Percentiles rank a stretch among this genome's conserved stretches.
Conservation (phyloP, 37 sponge, comb jelly and placozoan genomes). For the Cladorhizidae sp. region DNA sequence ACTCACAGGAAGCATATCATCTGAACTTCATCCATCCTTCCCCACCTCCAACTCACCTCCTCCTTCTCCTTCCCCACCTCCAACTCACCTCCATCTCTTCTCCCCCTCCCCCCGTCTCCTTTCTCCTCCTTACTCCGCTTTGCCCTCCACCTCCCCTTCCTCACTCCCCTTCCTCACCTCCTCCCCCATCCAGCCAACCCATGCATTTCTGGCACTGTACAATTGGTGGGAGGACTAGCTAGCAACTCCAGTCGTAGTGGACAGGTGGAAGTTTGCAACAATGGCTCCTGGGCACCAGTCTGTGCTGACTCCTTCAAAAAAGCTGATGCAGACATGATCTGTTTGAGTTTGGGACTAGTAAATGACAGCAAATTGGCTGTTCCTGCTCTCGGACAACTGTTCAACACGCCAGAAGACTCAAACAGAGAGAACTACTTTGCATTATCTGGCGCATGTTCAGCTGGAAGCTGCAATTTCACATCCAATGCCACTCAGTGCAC, state of each 20-base stretch:
- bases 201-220: background rate
- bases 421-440: background rate
- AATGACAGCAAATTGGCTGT: background rate
- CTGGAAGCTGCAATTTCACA: background rate
- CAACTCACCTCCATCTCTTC: too few species aligned
- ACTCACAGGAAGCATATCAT: too few species aligned
- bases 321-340: conserved; percentile 1
- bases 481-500: background rate
- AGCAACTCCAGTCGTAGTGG: background rate
- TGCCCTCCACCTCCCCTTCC: too few species aligned
- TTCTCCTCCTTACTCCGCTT: too few species aligned
- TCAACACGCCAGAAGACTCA: background rate
- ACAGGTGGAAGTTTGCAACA: conserved; percentile 28
- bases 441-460: background rate
- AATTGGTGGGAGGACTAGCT: conserved; percentile 3
- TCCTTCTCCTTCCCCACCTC: too few species aligned
- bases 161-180: background rate
- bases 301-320: conserved; percentile 23
- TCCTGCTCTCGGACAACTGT: background rate
- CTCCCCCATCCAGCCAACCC: conserved; percentile 8
- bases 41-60: too few species aligned
- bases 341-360: background rate
- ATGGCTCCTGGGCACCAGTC: conserved; percentile 32
- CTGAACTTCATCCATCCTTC: too few species aligned
- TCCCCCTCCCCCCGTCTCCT: too few species aligned